A percentile compares a stretch with the other conserved stretches of the same genome.
phyloP scores from a whole-genome alignment of 2,113 vertebrate genomes.

The Caloenas nicobarica region DNA sequence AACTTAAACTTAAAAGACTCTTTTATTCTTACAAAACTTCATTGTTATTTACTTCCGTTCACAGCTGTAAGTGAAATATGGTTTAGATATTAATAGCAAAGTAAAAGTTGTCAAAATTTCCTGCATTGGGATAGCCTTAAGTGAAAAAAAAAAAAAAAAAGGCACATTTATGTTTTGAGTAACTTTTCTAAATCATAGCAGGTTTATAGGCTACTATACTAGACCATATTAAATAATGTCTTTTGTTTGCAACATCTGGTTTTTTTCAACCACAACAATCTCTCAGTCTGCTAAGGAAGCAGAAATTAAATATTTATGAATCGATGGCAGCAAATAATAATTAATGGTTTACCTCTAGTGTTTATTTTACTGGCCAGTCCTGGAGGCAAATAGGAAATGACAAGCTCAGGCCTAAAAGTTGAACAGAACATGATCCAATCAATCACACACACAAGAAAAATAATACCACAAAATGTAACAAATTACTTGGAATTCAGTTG shows the following conservation, averaged over 20 bases:
- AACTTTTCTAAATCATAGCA: not conserved
- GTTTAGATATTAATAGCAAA: not conserved
- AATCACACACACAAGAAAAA: not conserved
- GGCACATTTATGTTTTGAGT: not conserved
- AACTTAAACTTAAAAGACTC: not conserved
- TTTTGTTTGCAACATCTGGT: not conserved
- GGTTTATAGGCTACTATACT: not conserved
- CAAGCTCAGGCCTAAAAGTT: constrained; percentile 73
- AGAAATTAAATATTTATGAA: not conserved
- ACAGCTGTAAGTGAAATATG: not conserved
- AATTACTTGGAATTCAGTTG: not conserved
- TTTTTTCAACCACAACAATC: not conserved
- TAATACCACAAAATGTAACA: not conserved
- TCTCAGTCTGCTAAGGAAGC: not conserved
- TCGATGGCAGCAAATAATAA: not conserved
- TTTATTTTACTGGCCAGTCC: constrained; percentile 75
- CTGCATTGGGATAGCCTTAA: not conserved
- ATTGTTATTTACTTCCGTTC: not conserved
- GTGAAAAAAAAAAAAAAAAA: not conserved
- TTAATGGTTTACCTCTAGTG: constrained; percentile 68
- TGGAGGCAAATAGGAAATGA: constrained; percentile 72
- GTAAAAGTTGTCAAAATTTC: not conserved
- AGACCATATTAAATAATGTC: not conserved
- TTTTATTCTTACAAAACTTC: not conserved
- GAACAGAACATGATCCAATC: not conserved